Base-by-base conservation (phyloP, 1,140 invertebrate species). In the Cydia fagiglandana region DNA sequence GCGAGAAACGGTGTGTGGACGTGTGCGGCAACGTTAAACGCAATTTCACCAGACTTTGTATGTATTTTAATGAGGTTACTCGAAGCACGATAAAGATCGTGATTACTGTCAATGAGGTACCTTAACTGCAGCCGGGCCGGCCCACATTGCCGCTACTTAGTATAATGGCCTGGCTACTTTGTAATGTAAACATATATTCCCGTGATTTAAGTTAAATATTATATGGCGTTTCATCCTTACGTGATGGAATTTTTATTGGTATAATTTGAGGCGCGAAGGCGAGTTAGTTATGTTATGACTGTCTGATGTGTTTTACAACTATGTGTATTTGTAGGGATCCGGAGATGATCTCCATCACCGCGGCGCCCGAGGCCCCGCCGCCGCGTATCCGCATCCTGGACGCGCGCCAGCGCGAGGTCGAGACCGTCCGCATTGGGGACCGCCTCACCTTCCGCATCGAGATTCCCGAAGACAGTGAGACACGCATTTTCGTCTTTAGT, bases 341-440 rank as follows among this genome's bases (percentile, higher is more conserved):
- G 61, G 97, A 98, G 88, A 98, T 98, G 96, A 98, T 98, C 85
- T 98, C 97, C 86, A 98, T 99, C 84, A 98, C 98, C 34, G 98
- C 97, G 13, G 97, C 98, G 15, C 98, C 98, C 2, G 98, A 98
- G 92, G 98, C 98, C 6, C 98, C 98, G 64, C 96, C 98, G 81
- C 98, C 98, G 83, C 97, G 97, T 82, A 99, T 98, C 82, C 95
- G 97, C 61, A 98, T 99, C 82, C 93, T 98, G 87, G 97, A 98
- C 88, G 95, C 95, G 70, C 94, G 96, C 77, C 94, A 96, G 76
- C 95, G 97, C 70, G 98, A 99, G 93, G 98, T 98, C 45, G 97
- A 98, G 87, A 98, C 98, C 75, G 98, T 99, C 10, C 95, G 98
- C 77, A 98, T 99, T 86, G 98, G 98, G 86, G 98, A 99, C 93